Evolutionary conservation across 2,888 invertebrate genomes (phyloP).

Genomic region (Spodoptera exigua): DNA sequence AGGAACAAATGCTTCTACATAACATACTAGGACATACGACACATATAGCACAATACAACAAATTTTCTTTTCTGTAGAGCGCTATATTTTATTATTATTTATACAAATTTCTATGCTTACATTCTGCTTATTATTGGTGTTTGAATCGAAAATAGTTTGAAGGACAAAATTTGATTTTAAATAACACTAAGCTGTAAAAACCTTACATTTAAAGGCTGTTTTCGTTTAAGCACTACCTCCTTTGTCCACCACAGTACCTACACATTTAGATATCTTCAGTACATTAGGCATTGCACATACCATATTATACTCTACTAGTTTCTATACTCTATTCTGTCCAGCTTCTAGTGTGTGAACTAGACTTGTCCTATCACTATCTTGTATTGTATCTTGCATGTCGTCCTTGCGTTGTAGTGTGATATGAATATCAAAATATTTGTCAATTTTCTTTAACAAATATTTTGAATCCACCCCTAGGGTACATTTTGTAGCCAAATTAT

Average conservation of each 20-base stretch:
- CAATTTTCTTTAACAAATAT: constrained; percentile 18
- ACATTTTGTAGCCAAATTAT: constrained; percentile 16
- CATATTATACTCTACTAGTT: constrained; percentile 59
- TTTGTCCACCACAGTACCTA: constrained; percentile 55
- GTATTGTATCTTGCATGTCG: constrained; percentile 42
- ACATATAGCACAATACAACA: constrained; percentile 72
- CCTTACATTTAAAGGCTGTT: constrained; percentile 32
- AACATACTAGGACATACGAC: constrained; percentile 61
- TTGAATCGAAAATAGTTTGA: constrained; percentile 38
- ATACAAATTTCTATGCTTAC: constrained; percentile 38
- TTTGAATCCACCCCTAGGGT: constrained; percentile 29
- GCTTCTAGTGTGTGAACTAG: constrained; percentile 56
- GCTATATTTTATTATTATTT: constrained; percentile 56
- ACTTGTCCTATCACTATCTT: constrained; percentile 27
- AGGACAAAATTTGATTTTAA: constrained; percentile 9
- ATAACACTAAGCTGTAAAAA: no score
- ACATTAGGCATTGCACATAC: constrained; percentile 61
- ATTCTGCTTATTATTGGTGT: constrained; percentile 21
- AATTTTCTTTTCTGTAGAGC: constrained; percentile 72
- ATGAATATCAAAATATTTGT: constrained; percentile 26
- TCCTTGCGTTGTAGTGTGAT: constrained; percentile 22
- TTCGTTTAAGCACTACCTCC: constrained; percentile 28
- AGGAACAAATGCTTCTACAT: constrained; percentile 63
- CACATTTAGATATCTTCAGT: constrained; percentile 60
- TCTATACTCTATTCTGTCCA: constrained; percentile 53